A percentile compares a stretch with the other conserved stretches of the same genome.
Conservation (phyloP, 2,113 vertebrate species). For the Prunella fulvescens region DNA sequence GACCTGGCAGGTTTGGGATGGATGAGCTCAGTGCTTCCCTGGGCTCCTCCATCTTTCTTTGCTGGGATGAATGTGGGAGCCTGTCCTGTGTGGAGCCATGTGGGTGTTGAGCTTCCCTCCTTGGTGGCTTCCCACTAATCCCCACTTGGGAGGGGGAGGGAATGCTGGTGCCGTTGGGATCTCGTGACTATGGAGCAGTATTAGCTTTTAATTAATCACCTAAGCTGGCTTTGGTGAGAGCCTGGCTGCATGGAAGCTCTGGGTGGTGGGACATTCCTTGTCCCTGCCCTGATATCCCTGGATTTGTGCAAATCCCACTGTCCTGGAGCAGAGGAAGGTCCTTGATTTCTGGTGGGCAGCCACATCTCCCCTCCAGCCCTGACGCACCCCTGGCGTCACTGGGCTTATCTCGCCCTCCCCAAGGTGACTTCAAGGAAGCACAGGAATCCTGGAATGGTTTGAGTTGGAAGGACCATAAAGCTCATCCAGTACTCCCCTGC, state of each 20-base stretch:
- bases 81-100: rapidly evolving
- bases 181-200: conserved; percentile 71
- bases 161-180: background rate
- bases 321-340: background rate
- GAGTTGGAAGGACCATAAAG: background rate
- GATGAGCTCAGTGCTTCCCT: background rate
- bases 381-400: background rate
- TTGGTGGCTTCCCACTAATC: conserved; percentile 48
- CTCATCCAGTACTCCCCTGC: background rate
- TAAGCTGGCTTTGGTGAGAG: conserved; percentile 70
- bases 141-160: conserved; percentile 4
- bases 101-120: background rate
- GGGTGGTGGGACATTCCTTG: background rate
- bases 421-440: conserved; percentile 39
- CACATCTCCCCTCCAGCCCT: background rate
- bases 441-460: background rate
- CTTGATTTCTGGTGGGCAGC: background rate
- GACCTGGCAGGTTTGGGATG: background rate
- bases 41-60: background rate
- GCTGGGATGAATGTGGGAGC: background rate
- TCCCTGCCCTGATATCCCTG: background rate
- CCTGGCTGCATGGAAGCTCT: background rate
- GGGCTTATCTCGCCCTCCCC: conserved; percentile 15
- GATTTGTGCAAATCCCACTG: background rate
- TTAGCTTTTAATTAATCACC: conserved; percentile 77